phyloP scores from a whole-genome alignment of 1,140 invertebrate species.

The Hyposmocoma kahamanoa region DNA sequence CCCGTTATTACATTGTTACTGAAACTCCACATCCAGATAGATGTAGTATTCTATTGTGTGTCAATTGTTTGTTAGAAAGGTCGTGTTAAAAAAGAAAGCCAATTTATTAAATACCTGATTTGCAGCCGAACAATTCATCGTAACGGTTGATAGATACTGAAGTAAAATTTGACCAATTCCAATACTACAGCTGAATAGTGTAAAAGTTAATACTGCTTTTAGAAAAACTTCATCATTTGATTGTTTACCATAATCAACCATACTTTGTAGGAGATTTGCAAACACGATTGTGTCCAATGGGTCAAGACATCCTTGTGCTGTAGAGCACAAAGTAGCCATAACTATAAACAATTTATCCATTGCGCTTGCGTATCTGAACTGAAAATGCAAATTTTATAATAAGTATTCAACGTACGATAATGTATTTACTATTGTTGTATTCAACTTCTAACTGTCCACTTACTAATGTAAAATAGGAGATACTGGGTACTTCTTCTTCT shows the following conservation, averaged over 20 bases:
- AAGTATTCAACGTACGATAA: too few relatives aligned
- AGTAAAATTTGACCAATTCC: slow-evolving; percentile 20
- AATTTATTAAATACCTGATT: slow-evolving; percentile 26
- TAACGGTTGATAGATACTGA: slow-evolving; percentile 29
- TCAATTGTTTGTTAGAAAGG: too few relatives aligned
- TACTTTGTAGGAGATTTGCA: slow-evolving; percentile 27
- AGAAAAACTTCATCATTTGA: slow-evolving; percentile 17
- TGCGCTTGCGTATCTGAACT: slow-evolving; percentile 35
- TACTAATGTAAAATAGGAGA: too few relatives aligned
- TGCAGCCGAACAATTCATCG: slow-evolving; percentile 34
- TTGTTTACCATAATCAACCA: slow-evolving; percentile 27
- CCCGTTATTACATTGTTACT: too few relatives aligned
- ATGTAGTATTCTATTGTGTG: too few relatives aligned
- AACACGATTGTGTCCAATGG: slow-evolving; percentile 28
- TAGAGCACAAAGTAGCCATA: slow-evolving; percentile 15
- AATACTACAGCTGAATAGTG: slow-evolving; percentile 20
- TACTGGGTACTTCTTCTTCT: too few relatives aligned
- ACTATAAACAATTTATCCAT: slow-evolving; percentile 25
- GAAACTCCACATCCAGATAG: too few relatives aligned
- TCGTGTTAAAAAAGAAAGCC: background rate
- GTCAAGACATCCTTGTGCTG: slow-evolving; percentile 22
- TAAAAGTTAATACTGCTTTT: slow-evolving; percentile 21
- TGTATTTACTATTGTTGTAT: too few relatives aligned
- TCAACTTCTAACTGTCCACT: too few relatives aligned
- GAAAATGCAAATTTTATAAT: slow-evolving; percentile 19